Base-by-base conservation (phyloP, 2,797 vertebrate genomes). In the Periophthalmus magnuspinnatus region DNA sequence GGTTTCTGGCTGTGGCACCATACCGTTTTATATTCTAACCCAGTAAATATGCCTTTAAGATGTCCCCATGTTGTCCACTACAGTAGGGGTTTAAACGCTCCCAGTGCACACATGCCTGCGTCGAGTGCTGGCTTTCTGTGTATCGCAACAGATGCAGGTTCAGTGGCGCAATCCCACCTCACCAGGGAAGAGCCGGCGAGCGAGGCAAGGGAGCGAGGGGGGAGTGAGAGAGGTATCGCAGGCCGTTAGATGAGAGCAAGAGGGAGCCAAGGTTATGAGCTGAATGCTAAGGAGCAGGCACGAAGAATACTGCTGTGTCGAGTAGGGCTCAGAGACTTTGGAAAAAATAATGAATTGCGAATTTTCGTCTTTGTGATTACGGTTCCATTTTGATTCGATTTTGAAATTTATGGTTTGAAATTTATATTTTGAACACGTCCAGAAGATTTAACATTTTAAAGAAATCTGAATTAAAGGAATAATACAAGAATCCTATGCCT, bases 201-300 rank as follows among this genome's bases (percentile, higher is more conserved):
- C 79, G 78, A 84, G 73, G 75, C 66, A 78, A 68, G 81, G 69
- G 78, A 45, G 68, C 68, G 83, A 63, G 81, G 69, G 79, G 52
- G 68, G 52, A 58, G 57, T 28, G 68, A 61, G 56, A 62, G 38
- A 65, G 68, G 59, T 72, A 32, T 28, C 32, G 67, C 73, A 72
- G 68, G 68, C 81, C 79, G 65, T 68, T 76, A 80, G 83, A 76
- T 65, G 66, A 74, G 83, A 83, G 76, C 71, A 79, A 71, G 67
- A 28, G 45, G 55, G 72, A 54, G 56, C 68, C 2, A 66, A 28
- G 72, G 75, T 24, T 11, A 57, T 36, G 63, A 71, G 74, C 72
- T 85, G 89, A 89, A 91, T 91, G 82, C 81, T 83, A 91, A 90
- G 81, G 84, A 90, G 83, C 41, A 17, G 67, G 69, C 62, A 66